Base-by-base conservation (phyloP, 2,797 vertebrate genomes). In the Pseudochromis fuscus region DNA sequence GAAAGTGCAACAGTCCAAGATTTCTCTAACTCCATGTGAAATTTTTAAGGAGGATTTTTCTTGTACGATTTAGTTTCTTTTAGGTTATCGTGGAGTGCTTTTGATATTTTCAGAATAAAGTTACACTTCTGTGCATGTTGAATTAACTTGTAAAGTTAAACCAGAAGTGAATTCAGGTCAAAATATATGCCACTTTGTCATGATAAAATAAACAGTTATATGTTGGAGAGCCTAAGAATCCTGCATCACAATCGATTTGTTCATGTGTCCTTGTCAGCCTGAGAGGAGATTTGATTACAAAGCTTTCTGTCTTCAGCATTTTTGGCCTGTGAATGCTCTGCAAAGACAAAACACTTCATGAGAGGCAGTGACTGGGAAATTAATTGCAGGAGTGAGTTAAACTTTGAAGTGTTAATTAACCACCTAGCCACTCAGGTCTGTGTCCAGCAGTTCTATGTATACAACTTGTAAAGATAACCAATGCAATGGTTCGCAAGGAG, bases 51-150 rank as follows among this genome's bases (percentile, higher is more conserved):
- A 23, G 5, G 6, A 9, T 51, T 50, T 13, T 53, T 27, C 12
- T 1, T 11, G 40, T 72, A 33, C 21, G 21, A 44, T 45, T 48
- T 27, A 12, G 18, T 13, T 70, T 49, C 19, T 44, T 67, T 58
- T 77, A 23, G n/a, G 49, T 48, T 8, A 57, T 65, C 67, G 37
- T 57, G 27, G 5, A 40, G 18, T 38, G 12, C 44, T 65, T 45
- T 48, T 11, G 66, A 49, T 28, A 58, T 50, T 70, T 64, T 70
- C 19, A 60, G 21, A 71, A 56, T 45, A 19, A 64, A 63, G 56
- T n/a, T n/a, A 74, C 19, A 48, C n/a, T n/a, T n/a, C n/a, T 38
- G 21, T 33, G 44, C 28, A 57, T 49, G 16, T 7, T 52, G 35
- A 78, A 21, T 31, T 57, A 12, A 56, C 68, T n/a, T n/a, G n/a